phyloP scores from a whole-genome alignment of 2,888 invertebrate species.

The Drosophila buzzatii region DNA sequence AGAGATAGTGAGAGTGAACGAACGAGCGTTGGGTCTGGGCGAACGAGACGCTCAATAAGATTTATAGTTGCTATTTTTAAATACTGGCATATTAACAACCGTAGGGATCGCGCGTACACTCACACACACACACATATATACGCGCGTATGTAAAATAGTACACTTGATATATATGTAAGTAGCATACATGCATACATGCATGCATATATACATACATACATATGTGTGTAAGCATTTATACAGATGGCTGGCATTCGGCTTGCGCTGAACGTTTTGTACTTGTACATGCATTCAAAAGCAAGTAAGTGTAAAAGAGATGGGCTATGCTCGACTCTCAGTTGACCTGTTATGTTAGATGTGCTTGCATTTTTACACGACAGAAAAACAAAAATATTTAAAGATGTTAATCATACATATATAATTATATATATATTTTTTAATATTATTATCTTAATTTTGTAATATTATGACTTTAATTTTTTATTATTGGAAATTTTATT shows the following conservation, averaged over 20 bases:
- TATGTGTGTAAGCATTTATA: not conserved
- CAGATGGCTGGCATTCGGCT: constrained; percentile 3
- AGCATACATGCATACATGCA: not conserved
- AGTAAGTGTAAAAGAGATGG: not conserved
- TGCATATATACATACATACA: not conserved
- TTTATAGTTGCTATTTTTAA: constrained; percentile 80
- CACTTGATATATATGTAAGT: constrained; percentile 25
- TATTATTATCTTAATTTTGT: no score
- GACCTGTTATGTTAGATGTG: not conserved
- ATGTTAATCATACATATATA: no score
- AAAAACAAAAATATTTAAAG: not conserved
- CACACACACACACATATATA: constrained; percentile 24
- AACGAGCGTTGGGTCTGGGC: constrained; percentile 34
- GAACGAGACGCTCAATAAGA: constrained; percentile 63
- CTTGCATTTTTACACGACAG: not conserved
- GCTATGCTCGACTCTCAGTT: not conserved
- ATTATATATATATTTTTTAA: no score
- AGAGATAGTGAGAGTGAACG: constrained; percentile 20
- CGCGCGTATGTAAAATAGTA: constrained; percentile 37
- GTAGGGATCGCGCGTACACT: constrained; percentile 55
- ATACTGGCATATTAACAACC: constrained; percentile 72
- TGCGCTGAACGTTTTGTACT: not conserved
- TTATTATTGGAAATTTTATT: no score
- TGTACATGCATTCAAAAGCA: constrained; percentile 11
- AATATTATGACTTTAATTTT: no score